Evolutionary conservation across 1,140 invertebrate genomes (phyloP), one percentile per base, ranked within the genome.

Genomic region (Drosophila bocqueti): DNA sequence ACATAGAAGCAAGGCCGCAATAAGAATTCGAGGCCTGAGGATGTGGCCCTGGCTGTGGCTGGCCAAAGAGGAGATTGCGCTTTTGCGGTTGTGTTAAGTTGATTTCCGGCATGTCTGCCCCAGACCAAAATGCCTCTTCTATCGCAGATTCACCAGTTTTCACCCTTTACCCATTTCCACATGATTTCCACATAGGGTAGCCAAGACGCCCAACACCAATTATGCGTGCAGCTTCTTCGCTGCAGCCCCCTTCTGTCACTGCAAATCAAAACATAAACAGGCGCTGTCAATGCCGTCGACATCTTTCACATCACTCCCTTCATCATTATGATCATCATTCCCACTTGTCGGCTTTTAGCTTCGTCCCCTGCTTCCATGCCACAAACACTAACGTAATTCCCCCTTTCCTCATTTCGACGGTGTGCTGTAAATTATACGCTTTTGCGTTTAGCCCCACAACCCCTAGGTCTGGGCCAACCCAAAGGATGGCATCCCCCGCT

Each of bases 31-130:
- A 16, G 55, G 62, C 15, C 49, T 55, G 62, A 42, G 71, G 52
- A 38, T 69, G 66, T 24, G 49, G 40, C 18, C 13, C 38, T 24
- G 42, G 26, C 38, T 50, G 65, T 40, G 52, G 34, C 15, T 24
- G 40, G 15, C 50, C 34, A 64, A 57, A 67, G 52, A 71, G 83
- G 72, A 86, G 83, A 87, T 87, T 87, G 76, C 65, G 83, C 83
- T 87, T 87, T 87, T 87, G 83, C 84, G 83, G 83, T 87, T 87
- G 72, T 80, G 72, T 75, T 87, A 83, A 87, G 80, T 87, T 83
- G 84, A 87, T 89, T 87, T 87, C 84, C 83, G 83, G 76, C 80
- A 80, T 81, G 83, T 89, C 80, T 72, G 68, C 31, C 13, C 31
- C 31, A 45, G n/a, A 26, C 34, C 45, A n/a, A 11, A 31, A 2